Percentiles rank a stretch among this genome's conserved stretches.
phyloP scores from a whole-genome alignment of 2,888 invertebrate genomes.

The Stenchaetothrips biformis region DNA sequence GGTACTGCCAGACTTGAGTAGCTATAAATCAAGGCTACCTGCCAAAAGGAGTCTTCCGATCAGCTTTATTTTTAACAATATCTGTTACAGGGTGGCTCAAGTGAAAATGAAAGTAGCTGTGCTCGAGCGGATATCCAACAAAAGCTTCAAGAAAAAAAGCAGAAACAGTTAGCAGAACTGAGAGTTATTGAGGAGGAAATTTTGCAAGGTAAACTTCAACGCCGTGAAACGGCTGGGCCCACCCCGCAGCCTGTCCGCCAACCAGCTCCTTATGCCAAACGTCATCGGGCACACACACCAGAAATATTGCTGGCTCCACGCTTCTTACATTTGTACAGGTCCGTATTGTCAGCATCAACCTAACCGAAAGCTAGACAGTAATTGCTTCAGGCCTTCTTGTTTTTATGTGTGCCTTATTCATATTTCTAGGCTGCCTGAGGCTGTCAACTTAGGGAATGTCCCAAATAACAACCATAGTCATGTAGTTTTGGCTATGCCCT shows the following conservation, averaged over 20 bases:
- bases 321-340: slow-evolving; percentile 50
- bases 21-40: neutral
- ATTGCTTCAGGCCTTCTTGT: neutral
- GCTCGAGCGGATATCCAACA: slow-evolving; percentile 80
- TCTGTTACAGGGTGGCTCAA: slow-evolving; percentile 55
- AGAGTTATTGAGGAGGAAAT: slow-evolving; percentile 81
- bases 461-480: slow-evolving; percentile 5
- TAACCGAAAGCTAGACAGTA: neutral
- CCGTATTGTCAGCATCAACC: slow-evolving; percentile 26
- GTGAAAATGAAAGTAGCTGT: slow-evolving; percentile 67
- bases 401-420: neutral
- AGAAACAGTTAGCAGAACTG: slow-evolving; percentile 77
- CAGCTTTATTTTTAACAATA: neutral
- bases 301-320: slow-evolving; percentile 75
- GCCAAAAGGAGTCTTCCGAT: no score
- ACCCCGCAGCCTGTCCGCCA: slow-evolving; percentile 39
- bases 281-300: slow-evolving; percentile 62
- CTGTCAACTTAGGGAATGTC: neutral
- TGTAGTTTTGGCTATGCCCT: neutral
- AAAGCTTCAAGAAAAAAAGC: slow-evolving; percentile 81
- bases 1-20: slow-evolving; percentile 37
- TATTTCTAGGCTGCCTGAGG: neutral
- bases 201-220: slow-evolving; percentile 64
- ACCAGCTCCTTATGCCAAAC: slow-evolving; percentile 39
- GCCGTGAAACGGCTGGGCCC: slow-evolving; percentile 34